Conservation (phyloP, 2,888 invertebrate genomes). For the Ennomos erosarius region DNA sequence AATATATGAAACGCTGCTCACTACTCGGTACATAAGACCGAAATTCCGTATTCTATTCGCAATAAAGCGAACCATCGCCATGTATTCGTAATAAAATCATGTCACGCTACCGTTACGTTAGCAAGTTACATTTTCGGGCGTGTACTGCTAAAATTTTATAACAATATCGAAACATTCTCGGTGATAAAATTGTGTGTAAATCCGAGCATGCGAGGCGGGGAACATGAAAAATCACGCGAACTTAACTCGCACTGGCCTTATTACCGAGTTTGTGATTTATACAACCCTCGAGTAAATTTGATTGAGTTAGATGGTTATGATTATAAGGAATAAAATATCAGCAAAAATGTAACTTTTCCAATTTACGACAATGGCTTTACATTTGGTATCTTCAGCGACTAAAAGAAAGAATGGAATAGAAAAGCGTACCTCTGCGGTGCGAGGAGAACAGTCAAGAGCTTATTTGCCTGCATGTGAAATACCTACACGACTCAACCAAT, state of each 20-base stretch:
- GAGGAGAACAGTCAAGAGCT: too few relatives aligned
- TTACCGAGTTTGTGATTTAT: slow-evolving; percentile 41
- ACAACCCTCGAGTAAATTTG: slow-evolving; percentile 5
- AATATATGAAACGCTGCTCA: not conserved
- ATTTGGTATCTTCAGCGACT: too few relatives aligned
- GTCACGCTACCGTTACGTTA: slow-evolving; percentile 34
- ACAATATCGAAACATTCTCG: slow-evolving; percentile 48
- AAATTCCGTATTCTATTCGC: slow-evolving; percentile 27
- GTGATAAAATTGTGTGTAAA: slow-evolving; percentile 53
- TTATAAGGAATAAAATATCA: too few relatives aligned
- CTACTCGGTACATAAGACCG: not conserved
- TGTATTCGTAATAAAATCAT: slow-evolving; percentile 32
- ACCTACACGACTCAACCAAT: too few relatives aligned
- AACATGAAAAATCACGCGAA: slow-evolving; percentile 45
- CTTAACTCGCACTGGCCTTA: slow-evolving; percentile 41
- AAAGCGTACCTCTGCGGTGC: too few relatives aligned
- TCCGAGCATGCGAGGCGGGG: slow-evolving; percentile 50
- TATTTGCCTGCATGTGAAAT: too few relatives aligned
- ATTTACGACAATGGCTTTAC: too few relatives aligned
- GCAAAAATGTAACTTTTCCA: too few relatives aligned
- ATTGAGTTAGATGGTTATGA: not conserved
- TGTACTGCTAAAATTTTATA: slow-evolving; percentile 44
- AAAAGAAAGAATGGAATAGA: too few relatives aligned
- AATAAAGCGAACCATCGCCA: slow-evolving; percentile 17
- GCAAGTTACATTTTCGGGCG: slow-evolving; percentile 25